Evolutionary conservation across 2,888 invertebrate genomes (phyloP).

Genomic region (Clunio marinus): DNA sequence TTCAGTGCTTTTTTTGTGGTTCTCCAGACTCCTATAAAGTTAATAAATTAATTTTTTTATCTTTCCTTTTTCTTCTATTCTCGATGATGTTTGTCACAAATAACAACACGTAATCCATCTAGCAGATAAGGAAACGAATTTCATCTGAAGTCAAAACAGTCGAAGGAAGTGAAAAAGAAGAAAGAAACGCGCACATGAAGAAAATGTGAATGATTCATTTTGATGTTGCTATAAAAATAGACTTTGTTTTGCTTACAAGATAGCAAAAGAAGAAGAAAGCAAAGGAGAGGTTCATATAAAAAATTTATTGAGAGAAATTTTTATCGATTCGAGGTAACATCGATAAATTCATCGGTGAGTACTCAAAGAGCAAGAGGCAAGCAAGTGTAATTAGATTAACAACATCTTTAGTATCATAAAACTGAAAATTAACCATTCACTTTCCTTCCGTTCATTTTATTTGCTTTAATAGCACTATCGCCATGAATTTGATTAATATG

Average conservation of each 20-base stretch:
- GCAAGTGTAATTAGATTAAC: neutral
- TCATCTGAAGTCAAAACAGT: neutral
- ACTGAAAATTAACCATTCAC: neutral
- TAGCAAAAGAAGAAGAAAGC: conserved; percentile 23
- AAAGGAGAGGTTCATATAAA: conserved; percentile 17
- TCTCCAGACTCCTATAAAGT: too few species aligned
- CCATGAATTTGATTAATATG: conserved; percentile 88
- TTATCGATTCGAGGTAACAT: neutral
- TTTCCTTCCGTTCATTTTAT: neutral
- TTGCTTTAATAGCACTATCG: neutral
- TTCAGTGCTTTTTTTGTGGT: too few species aligned
- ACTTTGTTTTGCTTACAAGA: conserved; percentile 1
- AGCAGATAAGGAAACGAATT: neutral
- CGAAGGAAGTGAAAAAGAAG: too few species aligned
- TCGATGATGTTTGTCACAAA: too few species aligned
- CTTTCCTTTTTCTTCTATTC: too few species aligned
- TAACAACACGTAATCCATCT: too few species aligned
- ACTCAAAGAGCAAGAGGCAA: neutral
- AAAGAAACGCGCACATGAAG: neutral
- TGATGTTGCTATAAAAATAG: conserved; percentile 17
- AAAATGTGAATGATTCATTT: neutral
- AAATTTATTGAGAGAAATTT: neutral
- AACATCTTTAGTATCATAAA: neutral
- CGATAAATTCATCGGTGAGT: conserved; percentile 29
- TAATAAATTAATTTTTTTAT: too few species aligned